A percentile compares a stretch with the other conserved stretches of the same genome.
These are phyloP conservation scores for Trinorchestia longiramus DNA, from an alignment of 1,140 invertebrate genomes.

Conservation along the genomic window DNA sequence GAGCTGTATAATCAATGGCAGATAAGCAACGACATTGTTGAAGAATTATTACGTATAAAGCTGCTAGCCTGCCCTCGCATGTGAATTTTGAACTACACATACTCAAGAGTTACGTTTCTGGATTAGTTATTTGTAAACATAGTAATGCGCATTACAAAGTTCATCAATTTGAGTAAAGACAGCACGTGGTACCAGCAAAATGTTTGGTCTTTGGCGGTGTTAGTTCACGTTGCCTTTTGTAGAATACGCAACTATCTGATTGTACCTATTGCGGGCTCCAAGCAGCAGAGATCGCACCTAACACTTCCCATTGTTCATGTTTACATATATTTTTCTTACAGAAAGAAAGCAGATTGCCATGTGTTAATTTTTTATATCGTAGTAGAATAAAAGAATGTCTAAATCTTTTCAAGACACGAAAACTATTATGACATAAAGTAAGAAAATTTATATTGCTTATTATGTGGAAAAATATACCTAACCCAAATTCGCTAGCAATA, in stretches of 20 bases:
- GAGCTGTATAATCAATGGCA: no score
- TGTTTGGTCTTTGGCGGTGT: neutral
- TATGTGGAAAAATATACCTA: no score
- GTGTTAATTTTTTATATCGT: no score
- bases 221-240: neutral
- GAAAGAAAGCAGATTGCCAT: neutral
- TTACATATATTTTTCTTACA: neutral
- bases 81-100: neutral
- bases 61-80: neutral
- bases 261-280: neutral
- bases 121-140: neutral
- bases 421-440: no score
- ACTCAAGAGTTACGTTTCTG: neutral
- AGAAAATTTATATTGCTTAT: no score
- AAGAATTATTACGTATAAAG: neutral
- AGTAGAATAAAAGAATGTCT: no score
- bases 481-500: neutral
- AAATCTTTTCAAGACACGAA: no score
- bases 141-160: neutral
- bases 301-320: neutral
- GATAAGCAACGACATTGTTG: neutral
- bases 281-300: neutral
- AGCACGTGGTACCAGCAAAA: neutral
- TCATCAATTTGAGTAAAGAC: neutral
- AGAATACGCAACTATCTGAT: neutral